Base-by-base conservation (phyloP, 1,140 invertebrate genomes). In the Caenorhabditis remanei region DNA sequence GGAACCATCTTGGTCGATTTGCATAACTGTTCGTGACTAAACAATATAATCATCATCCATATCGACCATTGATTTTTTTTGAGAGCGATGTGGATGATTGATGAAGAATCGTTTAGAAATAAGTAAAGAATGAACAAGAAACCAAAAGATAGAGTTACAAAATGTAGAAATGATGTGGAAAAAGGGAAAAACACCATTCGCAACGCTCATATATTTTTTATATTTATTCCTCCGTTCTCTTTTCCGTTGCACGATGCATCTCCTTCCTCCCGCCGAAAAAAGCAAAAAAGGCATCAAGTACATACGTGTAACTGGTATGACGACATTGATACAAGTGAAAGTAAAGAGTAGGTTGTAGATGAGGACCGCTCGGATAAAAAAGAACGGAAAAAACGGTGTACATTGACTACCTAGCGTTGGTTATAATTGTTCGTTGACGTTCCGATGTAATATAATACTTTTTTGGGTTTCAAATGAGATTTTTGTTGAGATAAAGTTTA, bases 21-120 rank as follows among this genome's bases (percentile, higher is more conserved):
- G 71, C 71, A 79, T 79, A 79, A 79, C 71, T 79, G 71, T 79
- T 79, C 71, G 71, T 79, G 71, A 79, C 71, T 46, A 79, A 79
- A 79, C 71, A 79, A 79, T 79, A 79, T 79, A 79, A 79, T 79
- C 71, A 79, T 79, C 46, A 79, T n/a, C 21, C 71, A 50, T 71
- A 46, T 71, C 67, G 41, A 9, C 41, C 16, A 1, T 79, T 50
- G 24, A 19, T 79, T 79, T 79, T 79, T 43, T 21, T 46, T 71
- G 7, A 6, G 41, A 46, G 41, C 19, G 41, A 46, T 71, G 24
- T 65, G 19, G 13, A 65, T n/a, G 41, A 32, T 46, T 43, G 19
- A 58, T 71, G n/a, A 48, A 71, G 1, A 46, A 9, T n/a, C 41
- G 7, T 16, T 7, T 46, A n/a, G 5, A 46, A 67, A 67, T 67